Percentiles rank a stretch among this genome's conserved stretches.
phyloP scores from a whole-genome alignment of 2,797 vertebrate species.

The Macropodus opercularis region DNA sequence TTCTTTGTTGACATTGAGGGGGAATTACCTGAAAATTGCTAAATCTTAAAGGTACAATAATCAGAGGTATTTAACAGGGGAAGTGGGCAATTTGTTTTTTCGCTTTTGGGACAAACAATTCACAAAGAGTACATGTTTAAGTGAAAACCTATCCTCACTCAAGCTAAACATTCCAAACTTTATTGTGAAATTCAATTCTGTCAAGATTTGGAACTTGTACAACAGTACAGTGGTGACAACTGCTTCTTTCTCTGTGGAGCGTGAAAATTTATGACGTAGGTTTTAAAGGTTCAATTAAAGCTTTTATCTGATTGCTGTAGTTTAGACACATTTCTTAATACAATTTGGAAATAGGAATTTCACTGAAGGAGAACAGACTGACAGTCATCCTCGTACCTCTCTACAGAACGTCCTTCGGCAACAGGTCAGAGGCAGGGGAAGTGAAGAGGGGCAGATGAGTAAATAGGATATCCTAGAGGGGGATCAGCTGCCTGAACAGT shows the following conservation, averaged over 20 bases:
- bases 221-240: slow-evolving; percentile 21
- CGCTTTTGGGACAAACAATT: slow-evolving; percentile 34
- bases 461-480: slow-evolving; percentile 94
- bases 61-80: slow-evolving; percentile 52
- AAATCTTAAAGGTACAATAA: slow-evolving; percentile 50
- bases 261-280: slow-evolving; percentile 25
- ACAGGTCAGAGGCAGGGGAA: slow-evolving; percentile 86
- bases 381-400: not conserved
- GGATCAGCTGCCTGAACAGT: slow-evolving; percentile 96
- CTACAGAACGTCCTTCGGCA: not conserved
- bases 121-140: slow-evolving; percentile 24
- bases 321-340: slow-evolving; percentile 9
- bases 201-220: slow-evolving; percentile 20
- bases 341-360: slow-evolving; percentile 10
- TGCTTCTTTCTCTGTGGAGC: slow-evolving; percentile 18
- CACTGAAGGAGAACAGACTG: slow-evolving; percentile 15
- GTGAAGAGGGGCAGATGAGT: slow-evolving; percentile 90
- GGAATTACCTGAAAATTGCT: slow-evolving; percentile 38
- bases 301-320: slow-evolving; percentile 21
- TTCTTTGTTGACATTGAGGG: slow-evolving; percentile 41
- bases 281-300: too few relatives aligned
- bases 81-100: slow-evolving; percentile 27
- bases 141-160: slow-evolving; percentile 15
- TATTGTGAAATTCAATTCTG: slow-evolving; percentile 9
- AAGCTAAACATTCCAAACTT: slow-evolving; percentile 3